Evolutionary conservation across 2,113 vertebrate genomes (phyloP), one percentile per base, ranked within the genome.

Genomic region (Chionis minor): DNA sequence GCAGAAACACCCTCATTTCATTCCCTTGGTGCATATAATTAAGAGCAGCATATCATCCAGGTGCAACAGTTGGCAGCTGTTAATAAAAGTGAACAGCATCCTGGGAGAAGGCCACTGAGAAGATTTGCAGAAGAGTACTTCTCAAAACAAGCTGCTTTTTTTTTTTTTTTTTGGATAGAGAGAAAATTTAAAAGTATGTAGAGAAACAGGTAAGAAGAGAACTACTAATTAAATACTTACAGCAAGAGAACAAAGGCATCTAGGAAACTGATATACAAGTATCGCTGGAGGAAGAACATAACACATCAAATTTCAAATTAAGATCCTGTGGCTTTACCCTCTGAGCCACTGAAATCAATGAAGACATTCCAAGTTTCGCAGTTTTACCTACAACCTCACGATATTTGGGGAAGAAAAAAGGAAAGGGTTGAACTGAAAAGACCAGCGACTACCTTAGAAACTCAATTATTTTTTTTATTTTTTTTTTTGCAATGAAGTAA

Each of bases 41-140:
- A 44, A 27, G 30, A 87, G 52, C 6, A 24, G 81, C 44, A 16
- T 49, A 54, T 66, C 91, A 70, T 28, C 71, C 90, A 87, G 70
- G 74, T 77, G 78, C 86, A 94, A 90, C 87, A 91, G 91, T 89
- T 67, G 94, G 96, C 94, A 95, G 91, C 81, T 95, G 88, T 77
- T 92, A 95, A 96, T 86, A 86, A 89, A 94, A 88, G 72, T 55
- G 83, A 95, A 91, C 58, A 88, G 90, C 80, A 94, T 47, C 79
- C 88, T 30, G 55, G 71, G 79, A 69, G 95, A 96, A 90, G 81
- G 66, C 69, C 93, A 91, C 82, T 42, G 20, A 49, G 66, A 21
- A 91, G 75, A 97, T 88, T 30, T 30, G 28, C 59, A 95, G 38
- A 2, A 84, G 38, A 49, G 62, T 32, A 54, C 90, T 96, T 91